A percentile compares a stretch with the other conserved stretches of the same genome.
These are phyloP conservation scores for Acrobasis suavella DNA, from an alignment of 2,888 invertebrate genomes.

Conservation along the genomic window DNA sequence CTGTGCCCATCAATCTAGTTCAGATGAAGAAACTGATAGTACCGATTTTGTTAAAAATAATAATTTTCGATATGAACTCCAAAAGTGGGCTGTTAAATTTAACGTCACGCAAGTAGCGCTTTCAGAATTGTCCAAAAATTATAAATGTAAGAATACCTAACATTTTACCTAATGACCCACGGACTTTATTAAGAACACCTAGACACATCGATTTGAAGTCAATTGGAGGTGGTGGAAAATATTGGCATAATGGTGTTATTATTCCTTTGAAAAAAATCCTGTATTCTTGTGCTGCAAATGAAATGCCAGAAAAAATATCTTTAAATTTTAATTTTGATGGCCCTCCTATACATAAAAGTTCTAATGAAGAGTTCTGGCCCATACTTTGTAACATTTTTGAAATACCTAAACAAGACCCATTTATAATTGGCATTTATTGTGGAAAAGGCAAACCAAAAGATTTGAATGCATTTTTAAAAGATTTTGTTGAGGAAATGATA, in stretches of 20 bases:
- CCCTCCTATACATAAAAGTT: neutral
- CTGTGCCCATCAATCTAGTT: too few species aligned
- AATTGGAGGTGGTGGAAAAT: neutral
- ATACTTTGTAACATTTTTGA: slow-evolving; percentile 5
- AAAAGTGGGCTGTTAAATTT: neutral
- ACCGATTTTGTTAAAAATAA: too few species aligned
- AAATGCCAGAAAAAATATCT: neutral
- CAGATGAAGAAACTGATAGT: too few species aligned
- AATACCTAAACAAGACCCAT: neutral
- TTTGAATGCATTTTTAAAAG: neutral
- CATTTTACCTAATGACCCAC: neutral
- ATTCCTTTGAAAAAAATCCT: neutral
- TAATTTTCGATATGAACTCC: too few species aligned
- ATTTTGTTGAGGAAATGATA: neutral
- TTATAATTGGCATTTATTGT: neutral
- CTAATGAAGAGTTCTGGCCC: neutral
- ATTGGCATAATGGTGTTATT: slow-evolving; percentile 5
- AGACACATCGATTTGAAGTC: neutral
- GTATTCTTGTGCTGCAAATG: neutral
- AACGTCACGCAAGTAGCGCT: neutral
- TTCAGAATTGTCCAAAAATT: neutral
- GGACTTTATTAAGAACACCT: neutral
- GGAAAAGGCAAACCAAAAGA: neutral
- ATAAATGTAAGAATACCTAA: neutral
- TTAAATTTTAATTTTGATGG: neutral